Base-by-base conservation (phyloP, 2,888 invertebrate species). In the Melanargia galathea region DNA sequence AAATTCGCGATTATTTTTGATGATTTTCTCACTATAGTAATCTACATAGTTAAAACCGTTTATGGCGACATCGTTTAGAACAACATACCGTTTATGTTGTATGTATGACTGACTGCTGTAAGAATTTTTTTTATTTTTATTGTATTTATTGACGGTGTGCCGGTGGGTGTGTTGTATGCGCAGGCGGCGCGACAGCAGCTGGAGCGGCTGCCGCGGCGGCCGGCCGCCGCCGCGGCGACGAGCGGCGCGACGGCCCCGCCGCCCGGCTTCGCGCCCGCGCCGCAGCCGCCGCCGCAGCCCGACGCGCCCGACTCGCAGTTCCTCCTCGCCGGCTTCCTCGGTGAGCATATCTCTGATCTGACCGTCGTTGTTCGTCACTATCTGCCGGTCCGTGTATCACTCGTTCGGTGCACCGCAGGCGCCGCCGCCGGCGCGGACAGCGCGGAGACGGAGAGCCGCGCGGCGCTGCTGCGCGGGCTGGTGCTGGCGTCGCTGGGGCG, bases 111-210 rank as follows among this genome's bases (percentile, higher is more conserved):
- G n/a, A n/a, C n/a, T n/a, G n/a, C n/a, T n/a, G n/a, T n/a, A n/a
- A n/a, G n/a, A n/a, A n/a, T n/a, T n/a, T n/a, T n/a, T n/a, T n/a
- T n/a, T n/a, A n/a, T n/a, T n/a, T n/a, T n/a, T n/a, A n/a, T n/a
- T n/a, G n/a, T n/a, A n/a, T n/a, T n/a, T n/a, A n/a, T n/a, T n/a
- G n/a, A n/a, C n/a, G n/a, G n/a, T n/a, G n/a, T n/a, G n/a, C n/a
- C n/a, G n/a, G n/a, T n/a, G n/a, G n/a, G n/a, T n/a, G n/a, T n/a
- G n/a, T n/a, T n/a, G n/a, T n/a, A n/a, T 18, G 16, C 18, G 63
- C 87, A 95, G 95, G 96, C 95, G 78, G 95, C 96, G 69, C 94
- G 97, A 71, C 97, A 97, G 89, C 97, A 97, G 86, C 87, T 97
- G 80, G 97, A 98, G 88, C 93, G 97, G 69, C 93, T 97, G 84